phyloP scores from a whole-genome alignment of 2,888 invertebrate species.

The Lepidonotus clava region DNA sequence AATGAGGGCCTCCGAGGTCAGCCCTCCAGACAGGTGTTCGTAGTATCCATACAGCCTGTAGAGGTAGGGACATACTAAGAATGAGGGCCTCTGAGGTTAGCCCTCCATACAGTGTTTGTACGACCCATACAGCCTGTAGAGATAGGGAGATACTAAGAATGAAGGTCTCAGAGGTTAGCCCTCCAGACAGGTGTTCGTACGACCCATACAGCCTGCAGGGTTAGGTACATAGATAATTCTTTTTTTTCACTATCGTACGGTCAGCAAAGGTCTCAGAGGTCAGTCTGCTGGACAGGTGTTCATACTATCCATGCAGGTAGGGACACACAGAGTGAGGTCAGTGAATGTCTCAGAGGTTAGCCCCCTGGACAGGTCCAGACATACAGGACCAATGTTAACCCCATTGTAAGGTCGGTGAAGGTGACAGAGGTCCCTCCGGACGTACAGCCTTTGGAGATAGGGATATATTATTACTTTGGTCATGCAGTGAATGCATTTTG shows the following conservation, averaged over 20 bases:
- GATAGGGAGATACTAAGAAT: constrained; percentile 81
- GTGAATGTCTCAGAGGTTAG: too few species aligned
- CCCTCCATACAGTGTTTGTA: constrained; percentile 98
- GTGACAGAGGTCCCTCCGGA: constrained; percentile 99
- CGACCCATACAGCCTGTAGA: constrained; percentile 91
- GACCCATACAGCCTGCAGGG: constrained; percentile 91
- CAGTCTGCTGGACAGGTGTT: constrained; percentile 96
- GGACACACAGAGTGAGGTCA: too few species aligned
- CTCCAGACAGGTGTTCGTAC: constrained; percentile 97
- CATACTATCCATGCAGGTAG: constrained; percentile 98
- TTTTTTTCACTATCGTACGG: too few species aligned
- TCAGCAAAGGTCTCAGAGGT: constrained; percentile 99
- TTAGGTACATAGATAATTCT: too few species aligned
- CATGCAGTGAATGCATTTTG: too few species aligned
- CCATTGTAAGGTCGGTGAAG: too few species aligned
- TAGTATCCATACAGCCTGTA: constrained; percentile 95
- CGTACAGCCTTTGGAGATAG: too few species aligned
- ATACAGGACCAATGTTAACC: too few species aligned
- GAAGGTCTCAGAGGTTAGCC: constrained; percentile 98
- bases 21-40: constrained; percentile 97
- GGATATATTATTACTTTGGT: too few species aligned
- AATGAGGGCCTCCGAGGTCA: constrained; percentile 99
- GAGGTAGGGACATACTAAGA: not conserved
- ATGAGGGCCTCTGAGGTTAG: constrained; percentile 99
- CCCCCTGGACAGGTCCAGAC: too few species aligned